Conservation (phyloP, 2,888 invertebrate species). For the Drosophila paramelanica region DNA sequence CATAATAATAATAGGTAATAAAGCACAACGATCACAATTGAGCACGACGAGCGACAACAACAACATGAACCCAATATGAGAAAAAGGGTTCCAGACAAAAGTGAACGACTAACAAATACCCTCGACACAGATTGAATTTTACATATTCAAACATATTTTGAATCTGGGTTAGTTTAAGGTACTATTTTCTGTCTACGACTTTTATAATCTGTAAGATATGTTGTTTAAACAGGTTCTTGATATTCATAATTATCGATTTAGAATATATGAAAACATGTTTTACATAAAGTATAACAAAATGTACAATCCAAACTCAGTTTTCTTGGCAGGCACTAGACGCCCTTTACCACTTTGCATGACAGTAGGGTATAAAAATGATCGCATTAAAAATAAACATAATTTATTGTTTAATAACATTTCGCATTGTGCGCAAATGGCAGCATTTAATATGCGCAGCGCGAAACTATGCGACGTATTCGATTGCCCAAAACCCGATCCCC, state of each 20-base stretch:
- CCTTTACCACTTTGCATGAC: neutral
- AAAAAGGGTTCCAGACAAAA: no score
- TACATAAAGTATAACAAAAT: no score
- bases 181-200: no score
- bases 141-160: no score
- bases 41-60: constrained; percentile 37
- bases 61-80: constrained; percentile 21
- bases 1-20: constrained; percentile 19
- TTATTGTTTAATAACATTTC: constrained; percentile 69
- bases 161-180: no score
- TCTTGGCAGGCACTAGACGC: neutral
- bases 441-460: constrained; percentile 64
- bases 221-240: no score
- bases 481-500: constrained; percentile 18
- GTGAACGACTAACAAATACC: neutral
- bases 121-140: neutral
- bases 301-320: no score
- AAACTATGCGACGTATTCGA: constrained; percentile 58
- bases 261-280: no score
- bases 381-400: constrained; percentile 67
- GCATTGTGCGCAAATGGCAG: constrained; percentile 53
- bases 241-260: no score
- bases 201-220: no score
- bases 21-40: constrained; percentile 35
- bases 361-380: constrained; percentile 7